These are phyloP conservation scores for Lepidostoma basale DNA, from an alignment of 1,140 invertebrate genomes.

Conservation along the genomic window DNA sequence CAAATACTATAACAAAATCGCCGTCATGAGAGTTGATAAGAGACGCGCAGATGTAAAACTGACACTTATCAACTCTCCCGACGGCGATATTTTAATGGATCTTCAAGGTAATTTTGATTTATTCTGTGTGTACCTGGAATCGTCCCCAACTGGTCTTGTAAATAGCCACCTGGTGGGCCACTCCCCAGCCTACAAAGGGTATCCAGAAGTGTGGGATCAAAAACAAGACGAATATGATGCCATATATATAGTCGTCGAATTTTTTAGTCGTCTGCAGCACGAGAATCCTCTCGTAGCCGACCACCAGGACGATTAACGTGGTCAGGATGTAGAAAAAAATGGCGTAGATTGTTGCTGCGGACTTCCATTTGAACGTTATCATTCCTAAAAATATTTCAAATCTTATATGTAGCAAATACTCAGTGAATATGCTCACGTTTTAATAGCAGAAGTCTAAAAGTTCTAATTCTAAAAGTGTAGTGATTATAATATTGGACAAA, in stretches of 20 bases:
- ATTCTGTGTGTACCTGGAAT: slow-evolving; percentile 56
- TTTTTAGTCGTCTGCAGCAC: slow-evolving; percentile 62
- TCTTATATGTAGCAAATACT: too few relatives aligned
- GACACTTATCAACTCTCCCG: too few relatives aligned
- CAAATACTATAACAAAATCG: too few relatives aligned
- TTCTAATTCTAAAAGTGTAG: too few relatives aligned
- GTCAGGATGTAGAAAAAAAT: slow-evolving; percentile 63
- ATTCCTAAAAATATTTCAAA: slow-evolving; percentile 55
- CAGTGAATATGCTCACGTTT: slow-evolving; percentile 42
- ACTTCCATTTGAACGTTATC: slow-evolving; percentile 66
- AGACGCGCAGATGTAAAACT: too few relatives aligned
- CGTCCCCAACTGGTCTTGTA: slow-evolving; percentile 68
- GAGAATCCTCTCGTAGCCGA: slow-evolving; percentile 63
- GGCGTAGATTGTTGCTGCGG: slow-evolving; percentile 63
- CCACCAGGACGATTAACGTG: slow-evolving; percentile 60
- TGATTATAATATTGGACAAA: too few relatives aligned
- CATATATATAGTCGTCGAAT: slow-evolving; percentile 70
- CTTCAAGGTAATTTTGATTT: too few relatives aligned
- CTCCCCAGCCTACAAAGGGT: slow-evolving; percentile 68
- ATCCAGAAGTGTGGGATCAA: slow-evolving; percentile 68
- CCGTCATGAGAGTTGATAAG: too few relatives aligned
- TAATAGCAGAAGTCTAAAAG: too few relatives aligned
- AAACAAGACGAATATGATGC: slow-evolving; percentile 66
- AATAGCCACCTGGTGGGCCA: slow-evolving; percentile 65
- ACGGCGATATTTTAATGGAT: too few relatives aligned